A percentile compares a stretch with the other conserved stretches of the same genome.
Conservation (phyloP, 2,113 vertebrate species). For the Phoxinus phoxinus region DNA sequence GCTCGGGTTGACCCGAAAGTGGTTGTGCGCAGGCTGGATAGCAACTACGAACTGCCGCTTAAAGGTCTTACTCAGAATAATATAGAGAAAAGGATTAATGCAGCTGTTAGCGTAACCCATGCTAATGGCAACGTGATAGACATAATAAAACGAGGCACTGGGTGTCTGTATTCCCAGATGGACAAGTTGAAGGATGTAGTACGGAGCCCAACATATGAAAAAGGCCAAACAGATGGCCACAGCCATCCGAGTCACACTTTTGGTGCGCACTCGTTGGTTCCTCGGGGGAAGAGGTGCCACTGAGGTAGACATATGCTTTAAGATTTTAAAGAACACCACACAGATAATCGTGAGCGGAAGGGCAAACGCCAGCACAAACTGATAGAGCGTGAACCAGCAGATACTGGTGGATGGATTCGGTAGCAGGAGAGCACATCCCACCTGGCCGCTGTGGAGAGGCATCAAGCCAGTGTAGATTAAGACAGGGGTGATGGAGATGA, state of each 20-base stretch:
- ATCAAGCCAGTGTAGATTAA: conserved; percentile 86
- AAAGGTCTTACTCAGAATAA: conserved; percentile 75
- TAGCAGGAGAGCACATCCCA: conserved; percentile 83
- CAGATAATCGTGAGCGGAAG: conserved; percentile 82
- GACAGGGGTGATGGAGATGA: conserved; percentile 82
- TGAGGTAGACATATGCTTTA: conserved; percentile 83
- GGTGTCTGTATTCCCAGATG: conserved; percentile 74
- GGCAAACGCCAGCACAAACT: conserved; percentile 85
- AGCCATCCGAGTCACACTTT: conserved; percentile 85
- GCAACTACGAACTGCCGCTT: conserved; percentile 69
- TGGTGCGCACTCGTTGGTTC: conserved; percentile 77
- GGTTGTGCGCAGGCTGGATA: conserved; percentile 59
- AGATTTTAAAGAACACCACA: conserved; percentile 83
- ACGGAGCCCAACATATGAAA: conserved; percentile 86
- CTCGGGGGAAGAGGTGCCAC: conserved; percentile 81
- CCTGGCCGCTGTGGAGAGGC: conserved; percentile 78
- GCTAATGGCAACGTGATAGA: conserved; percentile 78
- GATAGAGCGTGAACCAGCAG: conserved; percentile 89
- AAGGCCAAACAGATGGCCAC: conserved; percentile 86
- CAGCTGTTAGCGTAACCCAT: conserved; percentile 80
- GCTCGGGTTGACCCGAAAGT: conserved; percentile 66
- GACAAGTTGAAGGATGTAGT: conserved; percentile 76
- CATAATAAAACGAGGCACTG: conserved; percentile 68
- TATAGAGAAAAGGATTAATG: conserved; percentile 79
- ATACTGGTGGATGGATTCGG: conserved; percentile 79